phyloP scores from a whole-genome alignment of 2,113 vertebrate genomes.

The Scatophagus argus region DNA sequence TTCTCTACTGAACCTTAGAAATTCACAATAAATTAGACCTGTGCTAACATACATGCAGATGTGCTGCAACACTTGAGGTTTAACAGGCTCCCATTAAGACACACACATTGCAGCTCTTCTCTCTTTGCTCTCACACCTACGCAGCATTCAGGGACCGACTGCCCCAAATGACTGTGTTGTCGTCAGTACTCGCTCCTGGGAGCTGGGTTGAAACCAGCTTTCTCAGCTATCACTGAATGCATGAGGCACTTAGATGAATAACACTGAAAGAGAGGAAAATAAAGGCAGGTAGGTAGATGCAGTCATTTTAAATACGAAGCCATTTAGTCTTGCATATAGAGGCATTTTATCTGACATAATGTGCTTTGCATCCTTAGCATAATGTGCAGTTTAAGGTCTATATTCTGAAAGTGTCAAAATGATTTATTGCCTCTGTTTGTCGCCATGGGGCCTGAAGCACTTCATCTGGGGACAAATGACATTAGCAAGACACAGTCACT shows the following conservation, averaged over 20 bases:
- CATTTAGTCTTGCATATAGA: slow-evolving; percentile 16
- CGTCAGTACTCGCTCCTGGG: slow-evolving; percentile 56
- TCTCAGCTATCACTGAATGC: slow-evolving; percentile 28
- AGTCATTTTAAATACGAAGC: slow-evolving; percentile 25
- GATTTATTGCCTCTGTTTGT: slow-evolving; percentile 64
- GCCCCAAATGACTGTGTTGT: slow-evolving; percentile 58
- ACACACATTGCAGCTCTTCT: slow-evolving; percentile 30
- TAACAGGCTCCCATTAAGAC: slow-evolving; percentile 55
- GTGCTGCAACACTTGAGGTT: slow-evolving; percentile 26
- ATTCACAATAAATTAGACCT: slow-evolving; percentile 2
- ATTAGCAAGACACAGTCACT: slow-evolving; percentile 51
- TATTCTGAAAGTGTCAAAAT: slow-evolving; percentile 40
- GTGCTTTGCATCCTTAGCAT: slow-evolving; percentile 20
- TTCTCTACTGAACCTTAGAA: not conserved
- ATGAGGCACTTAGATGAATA: slow-evolving; percentile 21
- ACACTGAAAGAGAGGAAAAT: slow-evolving; percentile 2
- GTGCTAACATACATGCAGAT: slow-evolving; percentile 33
- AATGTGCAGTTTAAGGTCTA: slow-evolving; percentile 2
- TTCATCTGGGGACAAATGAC: slow-evolving; percentile 54
- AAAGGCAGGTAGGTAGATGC: not conserved
- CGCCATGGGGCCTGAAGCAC: slow-evolving; percentile 36
- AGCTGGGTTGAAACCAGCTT: slow-evolving; percentile 34
- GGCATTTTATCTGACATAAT: slow-evolving; percentile 29
- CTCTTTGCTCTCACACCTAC: slow-evolving; percentile 36
- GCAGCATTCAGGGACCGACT: slow-evolving; percentile 39